Evolutionary conservation across 2,888 invertebrate species (phyloP).

Genomic region (Polydesmus complanatus): DNA sequence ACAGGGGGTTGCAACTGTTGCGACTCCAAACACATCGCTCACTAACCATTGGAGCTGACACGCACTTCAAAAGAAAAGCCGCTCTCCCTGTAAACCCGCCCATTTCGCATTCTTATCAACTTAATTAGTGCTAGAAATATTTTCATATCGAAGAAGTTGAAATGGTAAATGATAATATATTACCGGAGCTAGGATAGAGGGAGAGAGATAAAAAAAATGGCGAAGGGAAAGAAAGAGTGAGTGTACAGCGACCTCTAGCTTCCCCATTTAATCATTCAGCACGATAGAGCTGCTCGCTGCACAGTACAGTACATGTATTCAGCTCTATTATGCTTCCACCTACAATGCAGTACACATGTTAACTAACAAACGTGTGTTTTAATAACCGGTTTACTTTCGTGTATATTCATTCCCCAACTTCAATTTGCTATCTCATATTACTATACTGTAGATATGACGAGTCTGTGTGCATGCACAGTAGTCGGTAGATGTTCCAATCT

Average conservation of each 20-base stretch:
- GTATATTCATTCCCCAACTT: no score
- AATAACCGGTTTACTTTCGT: no score
- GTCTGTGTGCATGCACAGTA: no score
- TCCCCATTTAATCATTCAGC: no score
- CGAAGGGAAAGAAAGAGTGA: neutral
- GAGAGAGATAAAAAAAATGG: neutral
- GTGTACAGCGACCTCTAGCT: neutral
- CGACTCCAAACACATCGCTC: neutral
- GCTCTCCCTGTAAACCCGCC: neutral
- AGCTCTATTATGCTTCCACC: no score
- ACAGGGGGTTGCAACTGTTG: neutral
- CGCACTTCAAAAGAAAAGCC: neutral
- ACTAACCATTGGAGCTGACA: neutral
- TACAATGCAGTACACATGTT: no score
- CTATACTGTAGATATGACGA: no score
- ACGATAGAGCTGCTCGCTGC: no score
- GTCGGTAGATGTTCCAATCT: no score
- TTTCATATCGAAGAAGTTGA: neutral
- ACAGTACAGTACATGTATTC: no score
- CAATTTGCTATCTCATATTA: no score
- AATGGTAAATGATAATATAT: neutral
- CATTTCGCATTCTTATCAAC: neutral
- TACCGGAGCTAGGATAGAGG: neutral
- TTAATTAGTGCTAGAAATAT: neutral
- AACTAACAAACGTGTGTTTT: no score